Conservation (phyloP, 2,797 vertebrate genomes). For the Nannoperca obscura region DNA sequence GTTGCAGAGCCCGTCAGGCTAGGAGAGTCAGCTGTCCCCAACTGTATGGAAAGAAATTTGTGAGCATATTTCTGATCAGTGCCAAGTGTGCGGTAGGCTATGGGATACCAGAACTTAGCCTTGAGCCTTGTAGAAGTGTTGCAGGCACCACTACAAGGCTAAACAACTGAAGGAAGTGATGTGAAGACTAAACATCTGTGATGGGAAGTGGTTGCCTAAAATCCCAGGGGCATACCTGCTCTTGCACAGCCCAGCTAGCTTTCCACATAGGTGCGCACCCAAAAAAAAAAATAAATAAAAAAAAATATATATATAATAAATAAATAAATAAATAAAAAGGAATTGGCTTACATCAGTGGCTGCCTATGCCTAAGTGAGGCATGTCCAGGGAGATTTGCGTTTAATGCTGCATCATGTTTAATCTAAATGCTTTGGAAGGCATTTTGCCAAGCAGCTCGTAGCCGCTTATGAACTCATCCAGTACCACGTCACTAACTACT, state of each 20-base stretch:
- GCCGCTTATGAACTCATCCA: conserved; percentile 55
- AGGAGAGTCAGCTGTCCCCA: not conserved
- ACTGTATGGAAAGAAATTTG: not conserved
- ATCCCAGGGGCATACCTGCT: conserved; percentile 51
- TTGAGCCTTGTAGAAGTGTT: conserved; percentile 38
- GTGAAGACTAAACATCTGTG: conserved; percentile 57
- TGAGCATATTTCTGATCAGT: conserved; percentile 38
- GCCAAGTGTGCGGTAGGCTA: conserved; percentile 1
- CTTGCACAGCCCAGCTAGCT: conserved; percentile 22
- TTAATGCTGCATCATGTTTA: conserved; percentile 58
- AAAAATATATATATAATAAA: too few relatives aligned
- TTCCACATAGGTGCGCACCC: conserved; percentile 5
- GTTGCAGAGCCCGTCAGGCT: not conserved
- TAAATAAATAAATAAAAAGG: too few relatives aligned
- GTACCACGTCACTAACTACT: conserved; percentile 24
- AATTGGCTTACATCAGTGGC: conserved; percentile 31
- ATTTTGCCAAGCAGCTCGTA: conserved; percentile 46
- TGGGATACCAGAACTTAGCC: conserved; percentile 9
- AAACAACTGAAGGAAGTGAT: conserved; percentile 61
- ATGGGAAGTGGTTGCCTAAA: conserved; percentile 45
- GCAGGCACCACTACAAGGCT: conserved; percentile 40
- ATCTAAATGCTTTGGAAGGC: conserved; percentile 54
- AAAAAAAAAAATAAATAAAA: conserved; percentile 13
- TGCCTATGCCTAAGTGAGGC: conserved; percentile 37
- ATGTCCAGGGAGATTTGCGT: conserved; percentile 19